These are phyloP conservation scores for Pogonophryne albipinna DNA, from an alignment of 2,797 vertebrate genomes.

Conservation along the genomic window DNA sequence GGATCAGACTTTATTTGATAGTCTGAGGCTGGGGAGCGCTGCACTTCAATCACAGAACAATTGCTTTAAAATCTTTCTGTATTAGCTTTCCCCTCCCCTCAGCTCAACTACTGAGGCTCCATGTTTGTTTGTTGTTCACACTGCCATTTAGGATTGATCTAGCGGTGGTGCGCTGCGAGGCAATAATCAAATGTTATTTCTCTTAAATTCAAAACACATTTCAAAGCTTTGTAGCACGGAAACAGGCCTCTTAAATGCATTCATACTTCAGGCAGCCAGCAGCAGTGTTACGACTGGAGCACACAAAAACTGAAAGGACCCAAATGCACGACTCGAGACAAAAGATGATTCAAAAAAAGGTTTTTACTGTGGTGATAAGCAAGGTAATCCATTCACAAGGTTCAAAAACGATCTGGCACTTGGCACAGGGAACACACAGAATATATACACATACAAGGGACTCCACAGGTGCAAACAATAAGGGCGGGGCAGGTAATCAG, in stretches of 20 bases:
- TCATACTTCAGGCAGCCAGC: constrained; percentile 7
- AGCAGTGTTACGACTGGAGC: neutral
- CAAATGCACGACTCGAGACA: too few species aligned
- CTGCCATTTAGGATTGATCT: constrained; percentile 52
- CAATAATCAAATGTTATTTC: constrained; percentile 59
- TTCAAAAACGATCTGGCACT: too few species aligned
- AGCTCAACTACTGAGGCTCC: constrained; percentile 22
- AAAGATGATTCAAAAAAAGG: too few species aligned
- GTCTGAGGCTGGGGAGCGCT: constrained; percentile 39
- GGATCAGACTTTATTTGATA: constrained; percentile 66
- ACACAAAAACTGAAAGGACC: too few species aligned
- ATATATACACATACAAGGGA: too few species aligned
- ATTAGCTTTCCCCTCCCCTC: constrained; percentile 42
- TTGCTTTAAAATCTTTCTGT: constrained; percentile 56
- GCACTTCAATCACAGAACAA: constrained; percentile 65
- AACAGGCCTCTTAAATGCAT: neutral
- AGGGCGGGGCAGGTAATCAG: too few species aligned
- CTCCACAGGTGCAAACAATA: too few species aligned
- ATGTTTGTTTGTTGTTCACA: constrained; percentile 51
- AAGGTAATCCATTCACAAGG: too few species aligned
- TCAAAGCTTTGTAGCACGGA: constrained; percentile 27
- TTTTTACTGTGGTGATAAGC: too few species aligned
- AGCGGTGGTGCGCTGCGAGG: constrained; percentile 15
- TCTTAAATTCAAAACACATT: constrained; percentile 56
- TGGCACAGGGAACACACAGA: too few species aligned